phyloP scores from a whole-genome alignment of 2,797 vertebrate species.

The Enteromius fasciolatus region DNA sequence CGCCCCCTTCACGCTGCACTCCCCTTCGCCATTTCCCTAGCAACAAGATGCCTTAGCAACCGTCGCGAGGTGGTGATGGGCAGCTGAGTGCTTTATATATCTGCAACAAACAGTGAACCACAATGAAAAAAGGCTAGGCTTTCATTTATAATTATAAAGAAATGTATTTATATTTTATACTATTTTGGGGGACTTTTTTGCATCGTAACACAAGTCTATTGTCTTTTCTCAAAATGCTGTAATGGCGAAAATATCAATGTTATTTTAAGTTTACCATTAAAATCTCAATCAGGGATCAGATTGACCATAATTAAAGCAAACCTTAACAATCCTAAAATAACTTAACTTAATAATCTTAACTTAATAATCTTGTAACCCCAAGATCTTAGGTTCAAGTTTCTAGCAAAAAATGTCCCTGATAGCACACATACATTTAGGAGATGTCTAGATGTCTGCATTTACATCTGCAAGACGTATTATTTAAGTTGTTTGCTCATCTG shows the following conservation, averaged over 20 bases:
- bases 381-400: too few relatives aligned
- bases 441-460: too few relatives aligned
- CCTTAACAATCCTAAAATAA: background rate
- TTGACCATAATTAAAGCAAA: background rate
- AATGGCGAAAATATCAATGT: background rate
- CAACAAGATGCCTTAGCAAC: conserved; percentile 68
- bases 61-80: conserved; percentile 42
- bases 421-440: too few relatives aligned
- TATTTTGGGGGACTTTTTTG: background rate
- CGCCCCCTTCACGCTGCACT: conserved; percentile 39
- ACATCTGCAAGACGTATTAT: too few relatives aligned
- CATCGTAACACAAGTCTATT: background rate
- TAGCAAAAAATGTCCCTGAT: too few relatives aligned
- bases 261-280: background rate
- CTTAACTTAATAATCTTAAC: too few relatives aligned
- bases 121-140: too few relatives aligned
- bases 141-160: background rate
- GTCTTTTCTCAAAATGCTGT: background rate
- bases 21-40: conserved; percentile 63
- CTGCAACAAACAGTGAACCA: background rate
- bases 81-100: background rate
- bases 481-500: too few relatives aligned
- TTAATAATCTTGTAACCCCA: too few relatives aligned
- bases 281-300: background rate
- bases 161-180: background rate